Evolutionary conservation across 1,140 invertebrate genomes (phyloP), one percentile per base, ranked within the genome.

Genomic region (Conus betulinus): DNA sequence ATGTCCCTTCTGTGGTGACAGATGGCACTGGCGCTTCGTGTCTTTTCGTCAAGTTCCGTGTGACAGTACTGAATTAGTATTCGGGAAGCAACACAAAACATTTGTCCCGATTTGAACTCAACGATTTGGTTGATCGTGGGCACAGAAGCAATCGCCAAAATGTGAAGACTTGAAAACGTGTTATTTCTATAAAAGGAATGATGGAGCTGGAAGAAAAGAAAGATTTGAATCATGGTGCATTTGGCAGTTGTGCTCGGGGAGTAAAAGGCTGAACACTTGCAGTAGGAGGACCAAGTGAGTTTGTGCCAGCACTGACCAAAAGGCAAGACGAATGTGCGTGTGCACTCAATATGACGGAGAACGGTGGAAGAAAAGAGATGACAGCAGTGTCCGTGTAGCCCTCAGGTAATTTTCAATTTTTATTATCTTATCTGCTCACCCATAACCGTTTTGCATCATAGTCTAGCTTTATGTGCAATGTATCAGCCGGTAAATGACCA

Each of bases 371-470:
- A 91, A 91, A 79, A 91, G 92, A 74, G 92, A 93, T 89, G 91
- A 93, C 71, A 91, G 90, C 51, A 93, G 91, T 88, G 93, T 93
- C 20, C 87, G 92, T 63, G 93, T 93, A 25, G 93, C 93, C 53
- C 88, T 93, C 53, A 93, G 93, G 93, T 93, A 91, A 87, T 53
- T 60, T 76, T 53, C 60, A 55, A 10, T 81, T 81, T 81, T 81
- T 81, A 81, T 53, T 53, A 51, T 23, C 8, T 53, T 15, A 23
- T 81, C 79, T 53, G 15, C 25, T 7, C 13, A 51, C 23, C 25
- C 17, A 15, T 81, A 51, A 23, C 5, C 79, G 5, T 23, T 81
- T 53, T 53, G 39, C 10, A 53, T 51, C 39, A 39, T 51, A 81
- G 23, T 23, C 17, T 81, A 51, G 51, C 39, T 39, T 17, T 23